These are phyloP conservation scores for Limonius californicus DNA, from an alignment of 1,140 invertebrate species.

Conservation along the genomic window DNA sequence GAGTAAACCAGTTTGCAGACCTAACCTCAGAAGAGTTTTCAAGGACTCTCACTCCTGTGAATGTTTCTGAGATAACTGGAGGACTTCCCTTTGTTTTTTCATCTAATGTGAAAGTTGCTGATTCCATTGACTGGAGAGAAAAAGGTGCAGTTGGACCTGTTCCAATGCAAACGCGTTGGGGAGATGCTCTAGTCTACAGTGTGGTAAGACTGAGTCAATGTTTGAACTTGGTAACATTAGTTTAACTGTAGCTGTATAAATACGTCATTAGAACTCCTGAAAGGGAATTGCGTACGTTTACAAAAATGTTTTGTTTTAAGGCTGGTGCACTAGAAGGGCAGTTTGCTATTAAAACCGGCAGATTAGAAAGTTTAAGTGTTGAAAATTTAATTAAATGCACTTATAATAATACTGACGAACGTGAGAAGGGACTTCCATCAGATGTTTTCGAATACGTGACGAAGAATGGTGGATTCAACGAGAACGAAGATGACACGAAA, in stretches of 20 bases:
- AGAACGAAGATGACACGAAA: constrained; percentile 83
- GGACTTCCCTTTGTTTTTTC: constrained; percentile 69
- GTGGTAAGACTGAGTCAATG: constrained; percentile 53
- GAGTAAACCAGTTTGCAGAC: constrained; percentile 80
- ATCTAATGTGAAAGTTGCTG: constrained; percentile 63
- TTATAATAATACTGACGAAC: constrained; percentile 89
- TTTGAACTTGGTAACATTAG: no score
- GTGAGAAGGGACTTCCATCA: constrained; percentile 94
- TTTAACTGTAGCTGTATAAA: no score
- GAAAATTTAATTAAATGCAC: constrained; percentile 98
- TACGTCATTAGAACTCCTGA: no score
- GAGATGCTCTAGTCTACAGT: constrained; percentile 95
- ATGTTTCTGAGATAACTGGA: constrained; percentile 25
- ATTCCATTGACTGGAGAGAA: constrained; percentile 82
- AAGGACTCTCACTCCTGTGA: constrained; percentile 71
- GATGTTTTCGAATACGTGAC: constrained; percentile 89
- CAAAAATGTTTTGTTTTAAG: constrained; percentile 46
- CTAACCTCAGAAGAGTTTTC: constrained; percentile 82
- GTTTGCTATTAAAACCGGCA: constrained; percentile 80
- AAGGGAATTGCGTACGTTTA: no score
- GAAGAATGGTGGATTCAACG: constrained; percentile 80
- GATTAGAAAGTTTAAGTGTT: constrained; percentile 88
- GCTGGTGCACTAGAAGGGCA: constrained; percentile 97
- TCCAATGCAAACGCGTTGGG: constrained; percentile 92
- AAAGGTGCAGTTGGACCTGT: constrained; percentile 85